Evolutionary conservation across 2,113 vertebrate species (phyloP).

Genomic region (Gopherus flavomarginatus): DNA sequence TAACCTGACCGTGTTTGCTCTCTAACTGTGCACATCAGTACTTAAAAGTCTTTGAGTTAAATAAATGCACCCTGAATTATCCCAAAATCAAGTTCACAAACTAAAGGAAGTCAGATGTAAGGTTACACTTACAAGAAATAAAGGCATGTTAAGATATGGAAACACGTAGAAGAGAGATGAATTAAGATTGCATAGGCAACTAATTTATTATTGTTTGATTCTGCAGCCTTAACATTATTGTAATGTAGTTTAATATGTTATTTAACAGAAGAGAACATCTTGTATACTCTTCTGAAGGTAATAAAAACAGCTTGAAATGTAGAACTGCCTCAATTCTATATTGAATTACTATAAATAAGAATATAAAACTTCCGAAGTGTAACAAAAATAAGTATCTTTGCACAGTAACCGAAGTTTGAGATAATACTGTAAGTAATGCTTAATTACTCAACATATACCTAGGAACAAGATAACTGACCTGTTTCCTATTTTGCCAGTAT

Average conservation of each 20-base stretch:
- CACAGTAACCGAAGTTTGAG: neutral
- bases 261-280: neutral
- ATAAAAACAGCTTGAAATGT: neutral
- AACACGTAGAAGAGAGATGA: too few relatives aligned
- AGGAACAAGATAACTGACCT: neutral
- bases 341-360: neutral
- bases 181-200: too few relatives aligned
- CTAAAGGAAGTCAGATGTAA: too few relatives aligned
- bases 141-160: too few relatives aligned
- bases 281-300: neutral
- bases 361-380: neutral
- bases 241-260: too few relatives aligned
- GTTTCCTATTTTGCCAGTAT: neutral
- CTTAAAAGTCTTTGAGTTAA: neutral
- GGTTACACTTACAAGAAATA: too few relatives aligned
- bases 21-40: neutral
- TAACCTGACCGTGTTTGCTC: neutral
- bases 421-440: neutral
- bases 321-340: neutral
- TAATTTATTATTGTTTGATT: too few relatives aligned
- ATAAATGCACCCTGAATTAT: too few relatives aligned
- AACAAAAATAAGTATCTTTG: neutral
- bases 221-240: too few relatives aligned
- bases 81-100: too few relatives aligned
- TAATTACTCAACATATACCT: neutral